Base-by-base conservation (phyloP, 1,140 invertebrate genomes). In the Agrilus planipennis region DNA sequence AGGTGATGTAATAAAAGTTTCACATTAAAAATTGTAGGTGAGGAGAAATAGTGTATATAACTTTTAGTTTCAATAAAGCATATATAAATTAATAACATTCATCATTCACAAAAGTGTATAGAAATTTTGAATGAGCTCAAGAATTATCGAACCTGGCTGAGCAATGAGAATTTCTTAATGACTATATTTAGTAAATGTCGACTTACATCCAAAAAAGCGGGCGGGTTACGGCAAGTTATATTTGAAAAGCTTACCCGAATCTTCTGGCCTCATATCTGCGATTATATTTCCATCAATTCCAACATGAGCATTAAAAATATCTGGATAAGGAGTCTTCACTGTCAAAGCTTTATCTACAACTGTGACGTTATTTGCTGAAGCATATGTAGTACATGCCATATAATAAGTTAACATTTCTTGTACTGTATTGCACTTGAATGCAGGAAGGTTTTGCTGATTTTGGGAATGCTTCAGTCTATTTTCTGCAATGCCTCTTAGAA, bases 321-420 rank as follows among this genome's bases (percentile, higher is more conserved):
- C 70, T 14, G 82, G 82, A 58, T 71, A 85, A 1, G 82, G 81
- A 36, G 67, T 60, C 53, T 71, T 70, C 11, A 80, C 65, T 41
- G 70, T 61, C 12, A 85, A 47, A 3, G 70, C 63, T 38, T 73
- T 55, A 11, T 70, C 60, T 39, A 70, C 61, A 23, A 73, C 64
- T 3, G 73, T 70, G 2, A 83, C 70, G 69, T 81, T 72, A 14
- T 73, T 76, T 2, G 73, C 67, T 21, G 78, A 76, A 5, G 72
- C 65, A 53, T 80, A 73, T 55, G 72, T 75, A 30, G 68, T 72
- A 53, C 77, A 80, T 44, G 79, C 73, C 28, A 83, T 71, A 64
- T 81, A 85, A 34, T 83, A 62, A 43, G 71, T 73, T 55, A 85
- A 68, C 81, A 86, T 84, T 61, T 84, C 79, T 42, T 80, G 72